Percentiles rank a stretch among this genome's conserved stretches.
phyloP scores from a whole-genome alignment of 2,797 vertebrate genomes.

The Coendou prehensilis region DNA sequence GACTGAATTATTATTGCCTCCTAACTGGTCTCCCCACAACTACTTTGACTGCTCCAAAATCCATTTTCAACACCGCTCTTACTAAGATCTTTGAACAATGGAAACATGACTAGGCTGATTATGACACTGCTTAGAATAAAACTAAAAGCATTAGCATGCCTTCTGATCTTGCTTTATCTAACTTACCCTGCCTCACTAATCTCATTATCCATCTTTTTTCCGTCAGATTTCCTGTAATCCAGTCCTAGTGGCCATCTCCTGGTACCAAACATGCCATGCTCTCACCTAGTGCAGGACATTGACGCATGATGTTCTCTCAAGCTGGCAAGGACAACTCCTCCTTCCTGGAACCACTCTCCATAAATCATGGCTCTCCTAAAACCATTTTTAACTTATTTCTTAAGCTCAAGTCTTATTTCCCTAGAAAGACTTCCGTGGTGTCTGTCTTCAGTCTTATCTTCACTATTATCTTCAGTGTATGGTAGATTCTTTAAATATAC shows the following conservation, averaged over 20 bases:
- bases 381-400: not conserved
- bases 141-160: conserved; percentile 4
- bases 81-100: not conserved
- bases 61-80: not conserved
- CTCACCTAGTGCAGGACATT: not conserved
- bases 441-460: not conserved
- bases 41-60: not conserved
- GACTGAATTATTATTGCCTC: not conserved
- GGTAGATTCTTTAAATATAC: not conserved
- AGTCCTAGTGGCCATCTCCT: not conserved
- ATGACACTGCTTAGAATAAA: conserved; percentile 42
- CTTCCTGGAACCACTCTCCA: not conserved
- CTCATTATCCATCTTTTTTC: not conserved
- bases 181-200: not conserved
- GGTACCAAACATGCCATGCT: not conserved
- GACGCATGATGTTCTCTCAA: not conserved
- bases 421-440: not conserved
- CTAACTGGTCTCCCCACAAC: not conserved
- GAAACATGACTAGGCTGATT: not conserved
- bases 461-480: not conserved
- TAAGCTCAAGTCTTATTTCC: not conserved
- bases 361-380: not conserved
- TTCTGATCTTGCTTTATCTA: not conserved
- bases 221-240: not conserved
- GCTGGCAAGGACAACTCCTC: not conserved